Conservation (phyloP, 2,888 invertebrate species). For the Carcina quercana region DNA sequence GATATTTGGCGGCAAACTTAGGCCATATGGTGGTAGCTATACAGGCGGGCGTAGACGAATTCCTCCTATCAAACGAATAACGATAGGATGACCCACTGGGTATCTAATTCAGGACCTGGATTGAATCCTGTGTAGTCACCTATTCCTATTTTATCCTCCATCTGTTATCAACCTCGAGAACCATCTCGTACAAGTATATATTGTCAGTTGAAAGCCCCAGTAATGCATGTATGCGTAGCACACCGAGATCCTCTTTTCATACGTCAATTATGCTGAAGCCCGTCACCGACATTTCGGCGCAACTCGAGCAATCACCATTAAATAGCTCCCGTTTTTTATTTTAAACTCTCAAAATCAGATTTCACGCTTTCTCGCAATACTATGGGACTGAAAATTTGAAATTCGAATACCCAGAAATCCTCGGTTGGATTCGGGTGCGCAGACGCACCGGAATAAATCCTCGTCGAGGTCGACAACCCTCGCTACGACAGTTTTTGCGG, state of each 20-base stretch:
- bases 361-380: conserved; percentile 50
- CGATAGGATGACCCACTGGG: background rate
- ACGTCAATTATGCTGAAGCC: no score
- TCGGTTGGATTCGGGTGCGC: conserved; percentile 16
- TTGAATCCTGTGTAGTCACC: no score
- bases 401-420: conserved; percentile 63
- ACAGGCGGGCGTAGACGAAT: background rate
- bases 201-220: no score
- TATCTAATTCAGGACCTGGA: no score
- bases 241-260: no score
- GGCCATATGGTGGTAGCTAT: background rate
- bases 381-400: conserved; percentile 68
- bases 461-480: conserved; percentile 48
- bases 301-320: conserved; percentile 7
- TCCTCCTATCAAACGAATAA: background rate
- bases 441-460: conserved; percentile 52
- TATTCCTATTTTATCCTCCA: no score
- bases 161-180: no score
- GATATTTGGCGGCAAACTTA: no score
- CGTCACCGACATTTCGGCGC: background rate
- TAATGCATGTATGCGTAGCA: no score
- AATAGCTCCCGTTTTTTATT: conserved; percentile 3
- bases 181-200: no score
- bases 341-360: conserved; percentile 15
- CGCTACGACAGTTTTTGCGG: conserved; percentile 62